These are phyloP conservation scores for Rhynchopsitta pachyrhyncha DNA, from an alignment of 2,113 vertebrate genomes.

Conservation along the genomic window DNA sequence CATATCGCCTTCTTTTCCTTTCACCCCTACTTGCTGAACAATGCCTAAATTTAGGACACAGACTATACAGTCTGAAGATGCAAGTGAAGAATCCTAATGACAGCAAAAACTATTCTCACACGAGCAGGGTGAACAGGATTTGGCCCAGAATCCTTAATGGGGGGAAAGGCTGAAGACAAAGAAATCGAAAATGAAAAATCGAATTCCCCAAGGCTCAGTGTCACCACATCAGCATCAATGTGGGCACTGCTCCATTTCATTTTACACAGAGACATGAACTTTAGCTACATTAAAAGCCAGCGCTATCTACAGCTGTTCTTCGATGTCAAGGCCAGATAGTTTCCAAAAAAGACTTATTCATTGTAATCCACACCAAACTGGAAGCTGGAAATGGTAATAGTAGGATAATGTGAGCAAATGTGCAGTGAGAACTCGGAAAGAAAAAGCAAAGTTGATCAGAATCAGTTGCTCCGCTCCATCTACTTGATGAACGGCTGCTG, in stretches of 20 bases:
- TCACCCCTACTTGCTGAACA: not conserved
- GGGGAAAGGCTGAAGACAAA: not conserved
- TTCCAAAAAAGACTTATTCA: conserved; percentile 24
- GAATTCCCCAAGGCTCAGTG: not conserved
- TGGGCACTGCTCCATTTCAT: not conserved
- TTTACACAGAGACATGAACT: not conserved
- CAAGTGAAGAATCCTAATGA: not conserved
- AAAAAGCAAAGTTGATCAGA: not conserved
- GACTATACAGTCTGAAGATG: not conserved
- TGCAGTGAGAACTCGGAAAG: not conserved
- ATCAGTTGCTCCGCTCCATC: not conserved
- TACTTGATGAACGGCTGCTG: not conserved
- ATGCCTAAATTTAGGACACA: not conserved
- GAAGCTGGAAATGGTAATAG: not conserved
- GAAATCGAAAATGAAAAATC: not conserved
- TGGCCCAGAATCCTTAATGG: not conserved
- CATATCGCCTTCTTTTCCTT: not conserved
- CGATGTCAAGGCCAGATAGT: conserved; percentile 54
- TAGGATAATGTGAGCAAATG: not conserved
- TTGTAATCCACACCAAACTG: not conserved
- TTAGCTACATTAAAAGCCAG: not conserved
- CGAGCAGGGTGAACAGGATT: not conserved
- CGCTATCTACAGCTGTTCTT: conserved; percentile 51
- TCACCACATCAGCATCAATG: not conserved
- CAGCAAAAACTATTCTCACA: not conserved